Evolutionary conservation across 2,888 invertebrate genomes (phyloP), one percentile per base, ranked within the genome.

Genomic region (Seira musarum): DNA sequence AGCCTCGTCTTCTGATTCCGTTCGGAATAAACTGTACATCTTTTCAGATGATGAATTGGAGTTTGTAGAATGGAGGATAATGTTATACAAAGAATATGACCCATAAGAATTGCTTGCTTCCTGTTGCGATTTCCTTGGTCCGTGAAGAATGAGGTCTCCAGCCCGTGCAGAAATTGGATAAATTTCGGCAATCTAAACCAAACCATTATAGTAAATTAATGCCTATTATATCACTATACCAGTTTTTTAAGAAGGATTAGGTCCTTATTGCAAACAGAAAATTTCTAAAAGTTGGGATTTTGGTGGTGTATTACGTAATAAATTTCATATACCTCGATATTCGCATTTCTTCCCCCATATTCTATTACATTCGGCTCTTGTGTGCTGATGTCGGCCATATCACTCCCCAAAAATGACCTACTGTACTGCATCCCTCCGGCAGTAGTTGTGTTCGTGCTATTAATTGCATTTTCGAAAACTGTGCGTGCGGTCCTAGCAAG

Each of bases 21-120:
- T 78, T 22, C 81, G 76, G 19, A 46, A 83, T 15, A 86, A 19
- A n/a, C 82, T 83, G 49, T 74, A 85, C 85, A 86, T 85, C 74
- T 67, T 77, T 10, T 82, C 78, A 0, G 82, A 75, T 0, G 69
- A 17, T 3, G 49, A 30, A 10, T 30, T 22, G 5, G 69, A 3
- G 24, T 68, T 67, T 6, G 86, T 83, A 0, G 76, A 70, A 70
- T 86, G 86, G n/a, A 85, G 78, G 40, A 86, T 84, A 8, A 86
- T 80, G 46, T 84, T 84, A 22, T 64, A 85, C 8, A 46, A 61
- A 3, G 80, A 19, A 30, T 79, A 79, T 8, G 40, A 3, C 0
- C 22, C 15, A 0, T 65, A 57, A 8, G 78, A 65, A 17, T 24
- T 46, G 6, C 24, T 25, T 2, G 72, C 15, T 5, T 70, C 67